A percentile compares a stretch with the other conserved stretches of the same genome.
These are phyloP conservation scores for Maconellicoccus hirsutus DNA, from an alignment of 1,140 invertebrate species.

Conservation along the genomic window DNA sequence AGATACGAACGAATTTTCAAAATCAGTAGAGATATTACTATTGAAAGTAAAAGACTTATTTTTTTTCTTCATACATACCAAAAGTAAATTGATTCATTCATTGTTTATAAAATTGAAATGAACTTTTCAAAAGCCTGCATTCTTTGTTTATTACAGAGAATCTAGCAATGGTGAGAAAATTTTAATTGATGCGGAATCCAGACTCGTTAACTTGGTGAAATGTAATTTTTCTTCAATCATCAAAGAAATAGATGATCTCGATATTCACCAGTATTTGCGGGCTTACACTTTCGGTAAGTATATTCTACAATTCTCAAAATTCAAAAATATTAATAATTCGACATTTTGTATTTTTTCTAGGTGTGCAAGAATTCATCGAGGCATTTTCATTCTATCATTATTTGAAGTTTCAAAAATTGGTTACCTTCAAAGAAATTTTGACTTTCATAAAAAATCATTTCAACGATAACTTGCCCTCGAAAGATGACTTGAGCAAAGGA, in stretches of 20 bases:
- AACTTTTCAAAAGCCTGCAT: background rate
- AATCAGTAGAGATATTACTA: constrained; percentile 75
- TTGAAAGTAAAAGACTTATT: constrained; percentile 82
- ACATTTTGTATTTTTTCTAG: constrained; percentile 35
- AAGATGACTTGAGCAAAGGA: too few species aligned
- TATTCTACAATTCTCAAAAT: background rate
- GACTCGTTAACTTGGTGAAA: constrained; percentile 46
- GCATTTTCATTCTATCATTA: constrained; percentile 65
- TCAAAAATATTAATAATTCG: background rate
- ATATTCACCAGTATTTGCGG: constrained; percentile 58
- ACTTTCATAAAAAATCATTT: constrained; percentile 11
- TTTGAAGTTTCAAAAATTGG: constrained; percentile 38
- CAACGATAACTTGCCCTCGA: background rate
- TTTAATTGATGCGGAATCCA: constrained; percentile 50
- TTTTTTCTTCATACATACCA: constrained; percentile 68
- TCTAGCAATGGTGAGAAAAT: constrained; percentile 34
- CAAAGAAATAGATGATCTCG: constrained; percentile 53
- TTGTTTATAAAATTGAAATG: background rate
- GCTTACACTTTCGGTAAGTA: constrained; percentile 51
- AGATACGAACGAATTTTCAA: constrained; percentile 74
- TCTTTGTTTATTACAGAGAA: constrained; percentile 24
- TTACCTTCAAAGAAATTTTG: constrained; percentile 38
- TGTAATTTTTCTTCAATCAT: constrained; percentile 55
- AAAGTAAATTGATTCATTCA: constrained; percentile 25
- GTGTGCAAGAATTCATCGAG: constrained; percentile 80